These are phyloP conservation scores for Mythimna lalbum DNA, from an alignment of 2,888 invertebrate species.

Conservation along the genomic window DNA sequence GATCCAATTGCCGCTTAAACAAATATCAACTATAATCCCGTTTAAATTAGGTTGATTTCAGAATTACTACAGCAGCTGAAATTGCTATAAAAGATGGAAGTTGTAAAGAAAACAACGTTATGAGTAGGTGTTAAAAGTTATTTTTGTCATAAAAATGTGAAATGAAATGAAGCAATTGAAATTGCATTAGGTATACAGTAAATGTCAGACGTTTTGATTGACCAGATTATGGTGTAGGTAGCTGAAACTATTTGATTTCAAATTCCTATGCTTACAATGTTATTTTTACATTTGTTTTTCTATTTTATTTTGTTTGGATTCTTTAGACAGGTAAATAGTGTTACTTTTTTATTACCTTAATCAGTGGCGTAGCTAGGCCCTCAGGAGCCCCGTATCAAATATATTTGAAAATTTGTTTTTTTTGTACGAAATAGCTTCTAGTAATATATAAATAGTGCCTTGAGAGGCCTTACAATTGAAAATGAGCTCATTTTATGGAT, in stretches of 20 bases:
- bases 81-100: neutral
- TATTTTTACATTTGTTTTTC: constrained; percentile 23
- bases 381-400: no score
- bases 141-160: neutral
- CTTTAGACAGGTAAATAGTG: constrained; percentile 24
- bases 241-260: constrained; percentile 13
- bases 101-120: constrained; percentile 1
- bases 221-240: constrained; percentile 9
- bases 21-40: neutral
- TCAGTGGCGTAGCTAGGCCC: no score
- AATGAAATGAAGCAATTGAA: constrained; percentile 1
- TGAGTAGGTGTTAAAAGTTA: neutral
- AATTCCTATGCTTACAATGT: constrained; percentile 17
- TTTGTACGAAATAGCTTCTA: no score
- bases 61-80: neutral
- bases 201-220: constrained; percentile 13
- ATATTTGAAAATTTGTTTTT: no score
- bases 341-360: neutral
- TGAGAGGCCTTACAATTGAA: no score
- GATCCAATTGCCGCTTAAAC: neutral
- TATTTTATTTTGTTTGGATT: constrained; percentile 36
- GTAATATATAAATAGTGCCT: no score
- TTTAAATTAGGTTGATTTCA: neutral
- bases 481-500: no score
- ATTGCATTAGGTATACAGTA: constrained; percentile 15